A percentile compares a stretch with the other conserved stretches of the same genome.
These are phyloP conservation scores for Lacerta agilis DNA, from an alignment of 2,797 vertebrate genomes.

Conservation along the genomic window DNA sequence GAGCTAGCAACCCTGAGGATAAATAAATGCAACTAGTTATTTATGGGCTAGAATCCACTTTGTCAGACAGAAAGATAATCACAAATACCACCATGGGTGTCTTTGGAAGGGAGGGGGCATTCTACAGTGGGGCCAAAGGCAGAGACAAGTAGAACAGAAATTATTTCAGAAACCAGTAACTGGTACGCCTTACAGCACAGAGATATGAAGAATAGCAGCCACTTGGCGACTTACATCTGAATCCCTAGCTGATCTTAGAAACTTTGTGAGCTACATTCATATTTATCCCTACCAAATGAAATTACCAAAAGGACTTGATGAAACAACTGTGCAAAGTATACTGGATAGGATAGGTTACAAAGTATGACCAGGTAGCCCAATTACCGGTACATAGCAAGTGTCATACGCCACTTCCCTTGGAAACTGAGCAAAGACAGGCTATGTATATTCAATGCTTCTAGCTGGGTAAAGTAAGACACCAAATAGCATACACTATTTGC, in stretches of 20 bases:
- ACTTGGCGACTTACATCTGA: background rate
- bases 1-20: no score
- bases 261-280: background rate
- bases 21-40: no score
- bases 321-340: background rate
- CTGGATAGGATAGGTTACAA: no score
- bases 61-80: no score
- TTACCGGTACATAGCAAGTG: background rate
- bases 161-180: background rate
- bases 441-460: background rate
- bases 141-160: background rate
- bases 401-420: no score
- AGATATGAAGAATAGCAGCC: background rate
- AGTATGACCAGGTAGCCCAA: background rate
- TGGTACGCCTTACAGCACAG: background rate
- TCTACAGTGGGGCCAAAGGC: background rate
- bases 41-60: no score
- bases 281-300: background rate
- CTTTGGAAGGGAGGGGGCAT: no score
- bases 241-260: background rate
- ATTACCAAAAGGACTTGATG: background rate
- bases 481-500: background rate
- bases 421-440: background rate
- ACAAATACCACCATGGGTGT: no score
- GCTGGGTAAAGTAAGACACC: background rate